Percentiles rank a stretch among this genome's conserved stretches.
Conservation (phyloP, 1,140 invertebrate genomes). For the Drosophila yakuba region DNA sequence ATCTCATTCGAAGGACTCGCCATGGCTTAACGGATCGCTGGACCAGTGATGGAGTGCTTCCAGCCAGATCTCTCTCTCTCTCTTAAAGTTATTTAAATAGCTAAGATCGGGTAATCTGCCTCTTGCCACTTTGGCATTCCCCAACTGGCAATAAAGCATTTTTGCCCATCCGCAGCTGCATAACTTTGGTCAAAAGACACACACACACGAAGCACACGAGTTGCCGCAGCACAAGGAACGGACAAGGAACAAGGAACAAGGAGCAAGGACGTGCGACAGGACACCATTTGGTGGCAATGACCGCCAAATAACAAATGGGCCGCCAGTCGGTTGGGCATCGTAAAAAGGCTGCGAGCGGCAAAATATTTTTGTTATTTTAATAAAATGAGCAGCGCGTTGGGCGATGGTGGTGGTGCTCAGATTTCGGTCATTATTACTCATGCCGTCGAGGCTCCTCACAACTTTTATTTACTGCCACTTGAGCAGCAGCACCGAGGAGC, state of each 20-base stretch:
- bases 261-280: not conserved
- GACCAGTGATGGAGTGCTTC: slow-evolving; percentile 27
- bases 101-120: slow-evolving; percentile 13
- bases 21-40: not conserved
- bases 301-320: slow-evolving; percentile 53
- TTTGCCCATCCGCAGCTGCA: slow-evolving; percentile 14
- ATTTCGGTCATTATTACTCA: slow-evolving; percentile 68
- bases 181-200: slow-evolving; percentile 41
- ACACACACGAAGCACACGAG: slow-evolving; percentile 5
- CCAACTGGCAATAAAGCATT: slow-evolving; percentile 49
- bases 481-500: slow-evolving; percentile 7
- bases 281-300: slow-evolving; percentile 61
- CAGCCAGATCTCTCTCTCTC: not conserved
- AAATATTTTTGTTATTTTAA: slow-evolving; percentile 80
- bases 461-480: slow-evolving; percentile 60
- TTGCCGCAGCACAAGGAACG: not conserved
- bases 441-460: slow-evolving; percentile 21
- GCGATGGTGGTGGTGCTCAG: slow-evolving; percentile 37
- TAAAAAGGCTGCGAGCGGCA: slow-evolving; percentile 67
- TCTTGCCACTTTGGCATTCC: slow-evolving; percentile 29
- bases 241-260: too few relatives aligned
- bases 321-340: slow-evolving; percentile 24
- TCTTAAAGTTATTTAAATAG: slow-evolving; percentile 13
- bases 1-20: not conserved
- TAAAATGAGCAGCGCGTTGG: slow-evolving; percentile 50